A percentile compares a stretch with the other conserved stretches of the same genome.
phyloP scores from a whole-genome alignment of 2,113 vertebrate species.

The Aptenodytes patagonicus region DNA sequence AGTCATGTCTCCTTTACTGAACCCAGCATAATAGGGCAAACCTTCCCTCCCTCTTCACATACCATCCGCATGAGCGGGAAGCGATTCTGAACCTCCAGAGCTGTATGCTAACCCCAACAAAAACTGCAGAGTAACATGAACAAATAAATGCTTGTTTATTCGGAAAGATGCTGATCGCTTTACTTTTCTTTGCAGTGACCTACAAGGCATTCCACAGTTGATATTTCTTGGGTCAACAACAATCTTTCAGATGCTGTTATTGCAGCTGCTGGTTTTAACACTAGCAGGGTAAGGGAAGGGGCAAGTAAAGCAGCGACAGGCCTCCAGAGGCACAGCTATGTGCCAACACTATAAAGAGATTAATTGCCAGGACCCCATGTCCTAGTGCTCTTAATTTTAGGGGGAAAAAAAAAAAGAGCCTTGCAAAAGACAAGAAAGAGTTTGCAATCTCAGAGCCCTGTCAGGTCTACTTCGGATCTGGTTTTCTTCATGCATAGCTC shows the following conservation, averaged over 20 bases:
- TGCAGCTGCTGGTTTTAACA: not conserved
- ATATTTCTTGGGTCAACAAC: not conserved
- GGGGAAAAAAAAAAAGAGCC: no score
- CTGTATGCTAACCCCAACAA: not conserved
- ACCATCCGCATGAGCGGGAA: rapidly evolving
- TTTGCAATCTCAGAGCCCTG: not conserved
- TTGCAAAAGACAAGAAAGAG: not conserved
- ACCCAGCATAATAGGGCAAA: rapidly evolving
- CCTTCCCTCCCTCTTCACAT: not conserved
- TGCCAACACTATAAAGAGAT: not conserved
- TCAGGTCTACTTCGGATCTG: not conserved
- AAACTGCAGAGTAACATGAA: rapidly evolving
- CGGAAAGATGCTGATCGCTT: not conserved
- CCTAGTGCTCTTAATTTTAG: not conserved
- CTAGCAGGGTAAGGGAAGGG: not conserved
- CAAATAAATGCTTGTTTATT: not conserved
- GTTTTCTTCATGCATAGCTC: not conserved
- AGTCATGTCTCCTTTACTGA: not conserved
- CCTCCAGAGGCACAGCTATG: not conserved
- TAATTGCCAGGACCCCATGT: not conserved
- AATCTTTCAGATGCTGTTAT: not conserved
- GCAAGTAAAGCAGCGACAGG: not conserved
- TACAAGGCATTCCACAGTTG: not conserved
- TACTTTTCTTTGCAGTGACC: not conserved
- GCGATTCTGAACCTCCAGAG: not conserved